Evolutionary conservation across 2,888 invertebrate species (phyloP), one percentile per base, ranked within the genome.

Genomic region (Euproctis similis): DNA sequence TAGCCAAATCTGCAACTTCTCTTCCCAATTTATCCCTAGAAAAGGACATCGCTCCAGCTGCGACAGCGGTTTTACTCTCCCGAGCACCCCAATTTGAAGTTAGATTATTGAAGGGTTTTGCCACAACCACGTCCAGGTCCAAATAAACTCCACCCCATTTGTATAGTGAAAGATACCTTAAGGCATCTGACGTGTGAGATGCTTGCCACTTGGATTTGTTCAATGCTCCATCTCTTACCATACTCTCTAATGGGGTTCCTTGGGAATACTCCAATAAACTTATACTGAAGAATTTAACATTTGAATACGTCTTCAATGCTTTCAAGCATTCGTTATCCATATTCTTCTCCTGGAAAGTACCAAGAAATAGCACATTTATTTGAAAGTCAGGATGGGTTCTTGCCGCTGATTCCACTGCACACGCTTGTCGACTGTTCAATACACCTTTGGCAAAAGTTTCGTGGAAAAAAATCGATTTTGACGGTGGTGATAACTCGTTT

Each of bases 121-220:
- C 41, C 1, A 48, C 43, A 1, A 53, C 12, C 8, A 44, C 12
- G 25, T 53, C 53, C 8, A 42, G 26, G 16, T 54, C 53, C 14
- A 53, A 29, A 16, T 53, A 53, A 5, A 53, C 12, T 1, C 54
- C 54, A 5, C 53, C 46, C 26, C 39, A 46, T 18, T 48, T 49
- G 24, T 33, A 52, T 25, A 53, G 8, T 1, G 47, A 31, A 5
- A 49, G 12, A 8, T 39, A 49, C 18, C 51, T 34, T 12, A 54
- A 29, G 24, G 41, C 16, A 31, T 53, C 53, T 1, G 52, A 40
- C 1, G 50, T 39, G 16, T 48, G 50, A 3, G 36, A 31, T 3
- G 48, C 26, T 5, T 26, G 26, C 31, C 30, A 52, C 0, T 12
- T 5, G 6, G 39, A 40, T n/a, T 18, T 24, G 3, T 36, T 36